Percentiles rank a stretch among this genome's conserved stretches.
Conservation (phyloP, 1,140 invertebrate species). For the Hylaeus anthracinus region DNA sequence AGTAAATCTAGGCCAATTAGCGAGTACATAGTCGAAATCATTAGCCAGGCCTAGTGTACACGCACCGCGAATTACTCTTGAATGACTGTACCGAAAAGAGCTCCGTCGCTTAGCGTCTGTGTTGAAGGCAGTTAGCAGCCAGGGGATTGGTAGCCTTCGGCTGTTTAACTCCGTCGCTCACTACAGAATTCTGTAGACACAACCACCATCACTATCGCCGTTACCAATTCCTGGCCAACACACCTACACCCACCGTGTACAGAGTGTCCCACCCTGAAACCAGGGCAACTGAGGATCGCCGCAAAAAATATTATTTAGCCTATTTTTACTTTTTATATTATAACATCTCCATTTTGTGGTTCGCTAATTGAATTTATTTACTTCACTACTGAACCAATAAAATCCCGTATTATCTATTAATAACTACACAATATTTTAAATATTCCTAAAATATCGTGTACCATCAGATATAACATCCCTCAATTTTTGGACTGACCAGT, state of each 20-base stretch:
- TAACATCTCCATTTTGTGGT: too few species aligned
- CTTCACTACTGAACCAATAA: too few species aligned
- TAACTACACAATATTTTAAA: too few species aligned
- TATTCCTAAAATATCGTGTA: too few species aligned
- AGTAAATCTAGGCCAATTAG: conserved; percentile 46
- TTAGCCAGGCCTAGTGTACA: conserved; percentile 34
- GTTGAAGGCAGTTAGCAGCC: conserved; percentile 68
- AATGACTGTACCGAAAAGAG: conserved; percentile 42
- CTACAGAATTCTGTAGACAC: conserved; percentile 60
- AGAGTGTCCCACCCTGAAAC: background rate
- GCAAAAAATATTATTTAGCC: too few species aligned
- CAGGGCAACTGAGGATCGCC: too few species aligned
- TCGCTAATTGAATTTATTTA: too few species aligned
- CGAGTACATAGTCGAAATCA: conserved; percentile 50
- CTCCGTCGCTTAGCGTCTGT: conserved; percentile 36
- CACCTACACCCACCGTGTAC: background rate
- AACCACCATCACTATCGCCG: conserved; percentile 51
- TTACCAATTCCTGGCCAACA: conserved; percentile 24
- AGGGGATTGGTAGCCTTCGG: conserved; percentile 68
- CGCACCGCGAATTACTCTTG: conserved; percentile 38
- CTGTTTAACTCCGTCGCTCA: conserved; percentile 71
- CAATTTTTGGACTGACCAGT: too few species aligned
- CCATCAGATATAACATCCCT: too few species aligned
- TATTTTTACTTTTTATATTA: too few species aligned
- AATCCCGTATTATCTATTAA: too few species aligned